Evolutionary conservation across 2,888 invertebrate species (phyloP).

Genomic region (Lepidocyrtoides sp.): DNA sequence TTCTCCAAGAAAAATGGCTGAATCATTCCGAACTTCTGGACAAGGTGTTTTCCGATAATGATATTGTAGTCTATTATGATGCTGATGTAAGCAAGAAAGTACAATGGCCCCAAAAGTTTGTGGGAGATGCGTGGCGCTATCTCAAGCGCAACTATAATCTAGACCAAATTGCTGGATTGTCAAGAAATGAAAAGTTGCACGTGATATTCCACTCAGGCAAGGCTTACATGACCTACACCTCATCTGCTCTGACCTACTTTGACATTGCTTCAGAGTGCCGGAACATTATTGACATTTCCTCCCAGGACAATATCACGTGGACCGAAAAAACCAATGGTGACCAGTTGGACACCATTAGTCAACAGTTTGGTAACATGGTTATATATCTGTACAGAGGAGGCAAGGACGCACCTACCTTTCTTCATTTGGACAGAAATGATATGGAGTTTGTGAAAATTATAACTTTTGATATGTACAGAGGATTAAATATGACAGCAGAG

Average conservation of each 20-base stretch:
- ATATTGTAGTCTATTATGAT: constrained; percentile 77
- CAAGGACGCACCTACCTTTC: constrained; percentile 68
- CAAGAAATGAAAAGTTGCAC: constrained; percentile 71
- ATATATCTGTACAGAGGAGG: constrained; percentile 71
- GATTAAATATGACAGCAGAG: constrained; percentile 60
- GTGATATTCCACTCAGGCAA: constrained; percentile 74
- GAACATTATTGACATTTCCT: constrained; percentile 77
- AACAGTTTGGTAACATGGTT: constrained; percentile 75
- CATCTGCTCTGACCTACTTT: constrained; percentile 75
- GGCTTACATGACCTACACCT: constrained; percentile 23
- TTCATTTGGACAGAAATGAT: constrained; percentile 72
- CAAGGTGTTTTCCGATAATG: constrained; percentile 72
- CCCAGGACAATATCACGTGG: constrained; percentile 8
- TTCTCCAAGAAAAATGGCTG: constrained; percentile 79
- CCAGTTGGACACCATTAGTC: constrained; percentile 54
- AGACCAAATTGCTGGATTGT: constrained; percentile 78
- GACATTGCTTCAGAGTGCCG: constrained; percentile 74
- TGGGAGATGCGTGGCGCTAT: constrained; percentile 80
- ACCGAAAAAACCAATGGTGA: constrained; percentile 1
- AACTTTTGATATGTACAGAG: constrained; percentile 78
- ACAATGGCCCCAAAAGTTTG: constrained; percentile 71
- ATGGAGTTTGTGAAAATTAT: constrained; percentile 80
- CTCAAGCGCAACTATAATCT: constrained; percentile 71
- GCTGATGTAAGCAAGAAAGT: constrained; percentile 48
- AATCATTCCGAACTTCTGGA: constrained; percentile 63